phyloP scores from a whole-genome alignment of 2,113 vertebrate genomes.

The Ia io region DNA sequence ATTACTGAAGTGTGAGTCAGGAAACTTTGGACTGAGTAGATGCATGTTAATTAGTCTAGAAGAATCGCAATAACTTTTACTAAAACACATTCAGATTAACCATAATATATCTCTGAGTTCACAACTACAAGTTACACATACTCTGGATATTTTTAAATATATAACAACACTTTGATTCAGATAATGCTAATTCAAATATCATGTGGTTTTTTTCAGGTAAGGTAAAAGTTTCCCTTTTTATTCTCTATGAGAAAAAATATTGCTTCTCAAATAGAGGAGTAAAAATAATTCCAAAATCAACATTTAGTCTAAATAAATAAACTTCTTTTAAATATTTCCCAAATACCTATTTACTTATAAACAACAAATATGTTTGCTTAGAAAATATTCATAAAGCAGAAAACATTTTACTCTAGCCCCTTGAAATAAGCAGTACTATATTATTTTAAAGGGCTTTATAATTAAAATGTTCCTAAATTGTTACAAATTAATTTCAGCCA shows the following conservation, averaged over 20 bases:
- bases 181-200: not conserved
- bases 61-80: not conserved
- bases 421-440: not conserved
- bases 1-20: not conserved
- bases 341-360: constrained; percentile 1
- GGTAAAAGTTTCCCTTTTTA: not conserved
- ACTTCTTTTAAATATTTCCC: not conserved
- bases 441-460: constrained; percentile 30
- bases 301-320: not conserved
- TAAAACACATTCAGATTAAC: not conserved
- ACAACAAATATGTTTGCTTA: constrained; percentile 11
- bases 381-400: not conserved
- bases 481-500: not conserved
- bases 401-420: not conserved
- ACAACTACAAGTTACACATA: not conserved
- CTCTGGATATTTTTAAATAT: not conserved
- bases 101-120: not conserved
- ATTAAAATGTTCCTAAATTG: constrained; percentile 10
- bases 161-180: not conserved
- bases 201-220: not conserved
- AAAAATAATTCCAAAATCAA: constrained; percentile 30
- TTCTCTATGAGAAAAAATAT: not conserved
- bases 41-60: not conserved
- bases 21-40: not conserved
- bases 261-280: not conserved